Evolutionary conservation across 2,113 vertebrate genomes (phyloP).

Genomic region (Uria lomvia): DNA sequence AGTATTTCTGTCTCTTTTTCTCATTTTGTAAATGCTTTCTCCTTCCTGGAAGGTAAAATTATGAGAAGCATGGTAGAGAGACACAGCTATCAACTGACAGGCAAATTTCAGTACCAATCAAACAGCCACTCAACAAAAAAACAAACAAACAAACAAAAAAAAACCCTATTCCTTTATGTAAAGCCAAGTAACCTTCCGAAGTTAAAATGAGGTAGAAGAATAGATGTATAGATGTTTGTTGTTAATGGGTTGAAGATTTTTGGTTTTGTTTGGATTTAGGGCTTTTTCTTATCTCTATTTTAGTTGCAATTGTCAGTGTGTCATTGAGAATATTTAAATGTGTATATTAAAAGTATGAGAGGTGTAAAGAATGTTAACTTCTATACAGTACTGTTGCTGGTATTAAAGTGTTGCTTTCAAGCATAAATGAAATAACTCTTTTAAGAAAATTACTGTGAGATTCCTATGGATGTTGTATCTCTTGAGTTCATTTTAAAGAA

Average conservation of each 20-base stretch:
- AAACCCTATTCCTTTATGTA: not conserved
- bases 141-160: too few relatives aligned
- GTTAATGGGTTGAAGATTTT: not conserved
- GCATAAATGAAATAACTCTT: constrained; percentile 15
- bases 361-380: not conserved
- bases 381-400: not conserved
- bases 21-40: not conserved
- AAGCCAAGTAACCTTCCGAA: not conserved
- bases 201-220: not conserved
- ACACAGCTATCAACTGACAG: not conserved
- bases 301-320: not conserved
- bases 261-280: not conserved
- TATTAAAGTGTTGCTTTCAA: constrained; percentile 25
- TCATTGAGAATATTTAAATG: not conserved
- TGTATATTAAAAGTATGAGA: not conserved
- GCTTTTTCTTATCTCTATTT: not conserved
- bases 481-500: not conserved
- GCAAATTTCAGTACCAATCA: not conserved
- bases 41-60: not conserved
- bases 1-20: not conserved
- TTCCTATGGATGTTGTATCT: not conserved
- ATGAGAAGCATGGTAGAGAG: not conserved
- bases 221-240: not conserved
- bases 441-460: constrained; percentile 13
- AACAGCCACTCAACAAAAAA: not conserved